Conservation (phyloP, 2,888 invertebrate genomes). For the Panzeria rudis region DNA sequence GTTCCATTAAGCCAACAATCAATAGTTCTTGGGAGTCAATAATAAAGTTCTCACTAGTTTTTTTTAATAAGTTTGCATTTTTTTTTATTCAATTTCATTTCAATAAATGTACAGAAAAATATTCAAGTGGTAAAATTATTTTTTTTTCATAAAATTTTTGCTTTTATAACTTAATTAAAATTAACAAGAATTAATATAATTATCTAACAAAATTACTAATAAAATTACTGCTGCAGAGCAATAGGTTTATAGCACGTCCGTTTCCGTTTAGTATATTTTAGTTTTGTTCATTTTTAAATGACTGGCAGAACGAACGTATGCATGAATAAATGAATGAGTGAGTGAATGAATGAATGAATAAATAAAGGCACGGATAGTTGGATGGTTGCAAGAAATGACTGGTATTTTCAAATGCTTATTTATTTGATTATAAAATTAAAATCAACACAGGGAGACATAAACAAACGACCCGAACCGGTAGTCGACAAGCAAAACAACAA, state of each 20-base stretch:
- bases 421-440: conserved; percentile 64
- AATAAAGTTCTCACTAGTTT: too few species aligned
- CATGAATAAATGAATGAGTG: conserved; percentile 10
- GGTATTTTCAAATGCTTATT: conserved; percentile 67
- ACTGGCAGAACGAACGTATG: conserved; percentile 8
- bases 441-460: conserved; percentile 41
- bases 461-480: conserved; percentile 52
- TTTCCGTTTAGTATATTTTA: conserved; percentile 62
- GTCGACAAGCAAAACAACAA: conserved; percentile 24
- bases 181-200: conserved; percentile 64
- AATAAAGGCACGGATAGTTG: conserved; percentile 6
- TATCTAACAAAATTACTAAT: conserved; percentile 58
- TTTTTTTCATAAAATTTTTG: background rate
- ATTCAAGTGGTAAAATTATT: background rate
- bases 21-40: too few species aligned
- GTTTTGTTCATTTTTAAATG: conserved; percentile 7
- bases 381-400: conserved; percentile 25
- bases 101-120: too few species aligned
- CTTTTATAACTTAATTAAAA: conserved; percentile 37
- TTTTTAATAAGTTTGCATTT: too few species aligned
- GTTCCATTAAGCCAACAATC: too few species aligned
- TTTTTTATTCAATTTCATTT: too few species aligned
- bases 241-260: conserved; percentile 66
- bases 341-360: conserved; percentile 8
- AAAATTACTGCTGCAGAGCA: conserved; percentile 43